Percentiles rank a stretch among this genome's conserved stretches.
These are phyloP conservation scores for Ptyas mucosa DNA, from an alignment of 2,113 vertebrate species.

Conservation along the genomic window DNA sequence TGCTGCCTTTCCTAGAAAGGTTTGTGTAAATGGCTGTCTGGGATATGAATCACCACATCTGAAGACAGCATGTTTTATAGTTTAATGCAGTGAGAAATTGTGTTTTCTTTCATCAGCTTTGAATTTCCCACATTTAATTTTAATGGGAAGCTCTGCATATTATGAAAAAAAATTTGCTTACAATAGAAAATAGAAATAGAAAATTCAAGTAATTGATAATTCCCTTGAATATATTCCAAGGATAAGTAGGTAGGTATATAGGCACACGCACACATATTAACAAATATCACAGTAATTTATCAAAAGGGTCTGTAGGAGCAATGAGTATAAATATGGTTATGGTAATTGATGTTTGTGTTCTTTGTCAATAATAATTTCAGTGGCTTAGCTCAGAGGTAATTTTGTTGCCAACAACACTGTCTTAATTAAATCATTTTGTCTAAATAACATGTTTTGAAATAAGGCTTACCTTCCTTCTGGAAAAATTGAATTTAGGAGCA, in stretches of 20 bases:
- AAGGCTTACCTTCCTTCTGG: slow-evolving; percentile 22
- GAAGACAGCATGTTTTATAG: neutral
- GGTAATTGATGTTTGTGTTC: slow-evolving; percentile 38
- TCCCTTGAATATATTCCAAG: slow-evolving; percentile 45
- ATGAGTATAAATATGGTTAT: slow-evolving; percentile 36
- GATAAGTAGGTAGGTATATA: neutral
- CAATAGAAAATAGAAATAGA: neutral
- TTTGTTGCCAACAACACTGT: slow-evolving; percentile 42
- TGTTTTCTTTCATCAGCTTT: neutral
- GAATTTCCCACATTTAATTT: neutral
- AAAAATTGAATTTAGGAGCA: slow-evolving; percentile 54
- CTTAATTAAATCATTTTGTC: slow-evolving; percentile 61
- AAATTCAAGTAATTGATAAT: slow-evolving; percentile 37
- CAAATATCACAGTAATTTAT: slow-evolving; percentile 54
- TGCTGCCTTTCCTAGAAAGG: neutral
- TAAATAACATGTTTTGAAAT: slow-evolving; percentile 18
- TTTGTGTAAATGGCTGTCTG: neutral
- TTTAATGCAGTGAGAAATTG: neutral
- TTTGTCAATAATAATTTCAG: slow-evolving; percentile 46
- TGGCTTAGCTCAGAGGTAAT: slow-evolving; percentile 38
- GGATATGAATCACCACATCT: neutral
- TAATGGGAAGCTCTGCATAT: neutral
- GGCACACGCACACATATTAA: neutral
- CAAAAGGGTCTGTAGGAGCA: slow-evolving; percentile 39
- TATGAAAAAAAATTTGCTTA: slow-evolving; percentile 10